Conservation (phyloP, 2,113 vertebrate genomes). For the Lasiurus cinereus region DNA sequence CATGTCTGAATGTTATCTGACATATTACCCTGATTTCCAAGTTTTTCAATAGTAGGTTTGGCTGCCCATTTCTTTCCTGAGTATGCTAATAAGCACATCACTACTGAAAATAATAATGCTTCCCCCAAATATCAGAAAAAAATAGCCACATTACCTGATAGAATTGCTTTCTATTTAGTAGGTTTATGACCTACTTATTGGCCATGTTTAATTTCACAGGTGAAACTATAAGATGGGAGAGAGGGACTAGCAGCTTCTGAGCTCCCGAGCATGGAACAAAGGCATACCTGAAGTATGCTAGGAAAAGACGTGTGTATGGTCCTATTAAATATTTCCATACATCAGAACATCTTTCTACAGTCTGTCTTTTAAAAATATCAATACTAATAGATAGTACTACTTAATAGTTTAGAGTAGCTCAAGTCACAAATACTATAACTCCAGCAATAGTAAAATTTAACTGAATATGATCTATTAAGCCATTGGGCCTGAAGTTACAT, state of each 20-base stretch:
- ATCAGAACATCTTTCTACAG: neutral
- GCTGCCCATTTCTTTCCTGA: neutral
- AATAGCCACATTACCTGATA: neutral
- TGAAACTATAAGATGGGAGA: neutral
- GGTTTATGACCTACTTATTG: neutral
- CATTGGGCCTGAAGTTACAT: neutral
- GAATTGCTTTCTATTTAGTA: neutral
- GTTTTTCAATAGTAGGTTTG: constrained; percentile 13
- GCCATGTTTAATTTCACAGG: neutral
- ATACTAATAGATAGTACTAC: neutral
- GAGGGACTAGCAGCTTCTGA: neutral
- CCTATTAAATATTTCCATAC: neutral
- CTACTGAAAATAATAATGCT: neutral
- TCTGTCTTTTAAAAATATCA: neutral
- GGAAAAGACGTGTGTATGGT: neutral
- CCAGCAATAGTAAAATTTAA: neutral
- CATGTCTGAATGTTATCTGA: constrained; percentile 25
- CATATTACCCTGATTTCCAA: neutral
- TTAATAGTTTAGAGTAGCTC: neutral
- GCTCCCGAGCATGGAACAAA: neutral
- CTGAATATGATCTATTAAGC: neutral
- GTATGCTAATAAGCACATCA: neutral
- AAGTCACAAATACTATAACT: neutral
- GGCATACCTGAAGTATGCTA: neutral
- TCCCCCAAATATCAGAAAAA: neutral